Percentiles rank a stretch among this genome's conserved stretches.
These are phyloP conservation scores for Cinclus cinclus DNA, from an alignment of 2,113 vertebrate species.

Conservation along the genomic window DNA sequence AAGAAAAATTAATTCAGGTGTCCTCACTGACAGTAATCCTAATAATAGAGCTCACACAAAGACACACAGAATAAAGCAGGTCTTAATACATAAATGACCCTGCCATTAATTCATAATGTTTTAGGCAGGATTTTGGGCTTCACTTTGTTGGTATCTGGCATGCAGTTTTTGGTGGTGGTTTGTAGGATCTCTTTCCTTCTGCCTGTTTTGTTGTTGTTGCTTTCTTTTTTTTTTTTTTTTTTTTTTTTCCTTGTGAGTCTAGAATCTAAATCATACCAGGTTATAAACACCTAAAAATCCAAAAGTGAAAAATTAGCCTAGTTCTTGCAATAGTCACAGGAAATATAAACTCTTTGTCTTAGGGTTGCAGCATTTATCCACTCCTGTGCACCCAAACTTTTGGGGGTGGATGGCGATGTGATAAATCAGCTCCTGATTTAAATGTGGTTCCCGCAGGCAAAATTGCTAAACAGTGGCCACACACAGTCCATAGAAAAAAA, in stretches of 20 bases:
- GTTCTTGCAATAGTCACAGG: not conserved
- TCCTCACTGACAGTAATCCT: not conserved
- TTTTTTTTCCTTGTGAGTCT: not conserved
- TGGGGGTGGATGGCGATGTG: rapidly evolving
- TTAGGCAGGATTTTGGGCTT: not conserved
- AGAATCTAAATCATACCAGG: not conserved
- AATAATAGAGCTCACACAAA: not conserved
- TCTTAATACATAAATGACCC: not conserved
- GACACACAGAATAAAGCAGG: too few species aligned
- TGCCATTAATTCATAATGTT: not conserved
- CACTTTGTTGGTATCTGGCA: not conserved
- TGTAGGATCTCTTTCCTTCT: rapidly evolving
- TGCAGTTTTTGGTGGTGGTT: rapidly evolving
- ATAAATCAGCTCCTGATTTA: too few species aligned
- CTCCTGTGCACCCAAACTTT: rapidly evolving
- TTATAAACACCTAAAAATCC: not conserved
- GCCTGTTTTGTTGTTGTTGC: too few species aligned
- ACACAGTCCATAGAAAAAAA: not conserved
- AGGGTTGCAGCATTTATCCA: rapidly evolving
- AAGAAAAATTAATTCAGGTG: not conserved
- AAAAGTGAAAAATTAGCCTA: not conserved
- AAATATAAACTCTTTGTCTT: not conserved
- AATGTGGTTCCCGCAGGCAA: not conserved
- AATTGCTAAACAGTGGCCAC: not conserved
- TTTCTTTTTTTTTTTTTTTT: too few species aligned